Conservation (phyloP, 1,140 invertebrate species). For the Aphelenchoides besseyi region DNA sequence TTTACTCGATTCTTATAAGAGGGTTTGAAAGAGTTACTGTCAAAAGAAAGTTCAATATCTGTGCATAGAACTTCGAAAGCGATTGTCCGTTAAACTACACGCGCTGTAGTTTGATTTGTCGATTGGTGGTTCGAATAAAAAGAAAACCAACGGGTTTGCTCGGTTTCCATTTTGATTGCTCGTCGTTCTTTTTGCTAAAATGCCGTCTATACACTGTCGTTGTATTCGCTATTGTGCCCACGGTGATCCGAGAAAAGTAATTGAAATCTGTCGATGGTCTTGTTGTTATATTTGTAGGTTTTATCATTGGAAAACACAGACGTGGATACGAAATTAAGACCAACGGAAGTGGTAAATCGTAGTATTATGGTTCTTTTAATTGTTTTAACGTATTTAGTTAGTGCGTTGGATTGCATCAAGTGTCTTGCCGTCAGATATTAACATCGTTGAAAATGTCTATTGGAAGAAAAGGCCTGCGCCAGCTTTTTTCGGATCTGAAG, state of each 20-base stretch:
- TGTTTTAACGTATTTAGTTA: background rate
- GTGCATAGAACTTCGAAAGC: no score
- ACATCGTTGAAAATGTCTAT: constrained; percentile 7
- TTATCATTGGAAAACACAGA: background rate
- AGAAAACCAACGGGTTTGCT: no score
- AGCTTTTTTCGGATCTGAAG: background rate
- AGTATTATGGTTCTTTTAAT: no score
- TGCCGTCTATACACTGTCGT: background rate
- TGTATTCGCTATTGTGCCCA: background rate
- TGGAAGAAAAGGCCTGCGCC: constrained; percentile 3
- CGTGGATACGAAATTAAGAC: background rate
- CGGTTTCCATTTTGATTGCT: constrained; percentile 7
- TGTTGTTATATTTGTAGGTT: no score
- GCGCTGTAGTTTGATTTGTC: no score
- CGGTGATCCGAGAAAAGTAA: background rate
- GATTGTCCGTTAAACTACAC: no score
- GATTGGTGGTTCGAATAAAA: no score
- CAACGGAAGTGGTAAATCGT: background rate
- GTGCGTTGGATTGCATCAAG: constrained; percentile 9
- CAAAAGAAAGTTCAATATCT: no score
- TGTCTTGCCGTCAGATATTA: constrained; percentile 10
- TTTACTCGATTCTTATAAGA: no score
- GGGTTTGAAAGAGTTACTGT: no score
- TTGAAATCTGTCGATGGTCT: background rate
- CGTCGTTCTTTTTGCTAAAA: background rate